phyloP scores from a whole-genome alignment of 2,113 vertebrate genomes.

The Triplophysa rosa region DNA sequence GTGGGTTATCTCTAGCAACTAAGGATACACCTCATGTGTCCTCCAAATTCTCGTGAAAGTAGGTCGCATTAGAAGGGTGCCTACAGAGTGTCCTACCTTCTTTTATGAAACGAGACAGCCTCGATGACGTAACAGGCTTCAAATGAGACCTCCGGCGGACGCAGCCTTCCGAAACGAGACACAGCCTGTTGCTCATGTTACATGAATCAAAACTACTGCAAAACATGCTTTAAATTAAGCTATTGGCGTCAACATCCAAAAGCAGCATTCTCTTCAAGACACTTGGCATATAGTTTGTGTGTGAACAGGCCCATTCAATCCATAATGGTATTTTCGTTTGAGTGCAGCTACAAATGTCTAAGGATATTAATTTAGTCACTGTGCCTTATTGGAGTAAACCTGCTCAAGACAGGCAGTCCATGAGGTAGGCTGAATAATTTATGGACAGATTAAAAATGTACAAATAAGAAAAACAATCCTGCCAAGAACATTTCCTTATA shows the following conservation, averaged over 20 bases:
- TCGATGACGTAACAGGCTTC: too few relatives aligned
- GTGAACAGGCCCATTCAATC: conserved; percentile 43
- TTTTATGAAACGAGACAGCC: too few relatives aligned
- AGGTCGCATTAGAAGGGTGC: too few relatives aligned
- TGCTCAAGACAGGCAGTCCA: conserved; percentile 35
- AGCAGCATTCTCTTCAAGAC: conserved; percentile 50
- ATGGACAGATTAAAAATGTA: background rate
- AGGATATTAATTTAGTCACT: conserved; percentile 67
- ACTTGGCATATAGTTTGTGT: conserved; percentile 49
- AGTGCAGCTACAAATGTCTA: conserved; percentile 44
- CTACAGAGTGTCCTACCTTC: too few relatives aligned
- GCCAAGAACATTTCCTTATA: conserved; percentile 6
- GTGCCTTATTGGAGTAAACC: conserved; percentile 75
- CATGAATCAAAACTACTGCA: conserved; percentile 58
- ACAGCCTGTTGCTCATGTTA: conserved; percentile 57
- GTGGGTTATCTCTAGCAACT: too few relatives aligned
- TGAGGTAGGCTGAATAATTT: conserved; percentile 16
- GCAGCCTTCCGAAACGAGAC: too few relatives aligned
- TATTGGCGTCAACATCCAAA: conserved; percentile 28
- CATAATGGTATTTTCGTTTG: conserved; percentile 43
- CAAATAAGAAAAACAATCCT: conserved; percentile 6
- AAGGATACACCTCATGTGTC: too few relatives aligned
- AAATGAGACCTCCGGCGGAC: too few relatives aligned
- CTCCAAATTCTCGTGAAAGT: too few relatives aligned
- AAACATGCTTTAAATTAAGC: conserved; percentile 58